A percentile compares a stretch with the other conserved stretches of the same genome.
These are phyloP conservation scores for Polypterus bichir DNA, from an alignment of 2,113 vertebrate genomes.

Conservation along the genomic window DNA sequence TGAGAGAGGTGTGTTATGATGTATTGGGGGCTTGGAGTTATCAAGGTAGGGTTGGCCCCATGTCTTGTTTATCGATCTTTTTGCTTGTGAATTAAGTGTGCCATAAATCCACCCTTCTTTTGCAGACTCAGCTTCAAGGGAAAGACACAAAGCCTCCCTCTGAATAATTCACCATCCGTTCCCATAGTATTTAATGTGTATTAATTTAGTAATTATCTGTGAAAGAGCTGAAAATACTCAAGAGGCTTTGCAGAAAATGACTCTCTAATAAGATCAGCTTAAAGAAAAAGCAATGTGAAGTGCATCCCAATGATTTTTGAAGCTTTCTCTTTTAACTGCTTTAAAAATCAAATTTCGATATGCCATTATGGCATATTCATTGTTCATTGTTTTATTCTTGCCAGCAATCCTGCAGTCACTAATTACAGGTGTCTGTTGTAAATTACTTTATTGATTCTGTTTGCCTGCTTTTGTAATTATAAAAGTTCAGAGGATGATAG, in stretches of 20 bases:
- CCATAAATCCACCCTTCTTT: conserved; percentile 37
- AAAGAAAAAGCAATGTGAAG: conserved; percentile 8
- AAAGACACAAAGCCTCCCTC: conserved; percentile 6
- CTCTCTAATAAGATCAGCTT: conserved; percentile 23
- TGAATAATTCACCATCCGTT: conserved; percentile 23
- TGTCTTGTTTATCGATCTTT: conserved; percentile 40
- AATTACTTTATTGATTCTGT: conserved; percentile 21
- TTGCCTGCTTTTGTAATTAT: conserved; percentile 10
- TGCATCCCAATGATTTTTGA: conserved; percentile 19
- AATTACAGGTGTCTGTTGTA: conserved; percentile 18
- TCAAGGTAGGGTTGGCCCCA: conserved; percentile 33
- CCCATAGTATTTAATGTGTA: conserved; percentile 23
- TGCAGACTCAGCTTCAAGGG: conserved; percentile 29
- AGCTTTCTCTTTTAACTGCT: background rate
- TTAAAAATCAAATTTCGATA: background rate
- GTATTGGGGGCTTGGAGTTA: conserved; percentile 37
- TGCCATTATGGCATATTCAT: background rate
- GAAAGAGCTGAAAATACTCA: conserved; percentile 18
- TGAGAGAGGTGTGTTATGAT: conserved; percentile 25
- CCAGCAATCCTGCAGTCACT: conserved; percentile 7
- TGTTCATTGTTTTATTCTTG: background rate
- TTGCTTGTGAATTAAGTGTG: conserved; percentile 36
- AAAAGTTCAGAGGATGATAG: conserved; percentile 2
- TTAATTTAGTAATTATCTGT: conserved; percentile 34
- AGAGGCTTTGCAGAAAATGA: conserved; percentile 21